Conservation (phyloP, 2,113 vertebrate genomes). For the Martes martes region DNA sequence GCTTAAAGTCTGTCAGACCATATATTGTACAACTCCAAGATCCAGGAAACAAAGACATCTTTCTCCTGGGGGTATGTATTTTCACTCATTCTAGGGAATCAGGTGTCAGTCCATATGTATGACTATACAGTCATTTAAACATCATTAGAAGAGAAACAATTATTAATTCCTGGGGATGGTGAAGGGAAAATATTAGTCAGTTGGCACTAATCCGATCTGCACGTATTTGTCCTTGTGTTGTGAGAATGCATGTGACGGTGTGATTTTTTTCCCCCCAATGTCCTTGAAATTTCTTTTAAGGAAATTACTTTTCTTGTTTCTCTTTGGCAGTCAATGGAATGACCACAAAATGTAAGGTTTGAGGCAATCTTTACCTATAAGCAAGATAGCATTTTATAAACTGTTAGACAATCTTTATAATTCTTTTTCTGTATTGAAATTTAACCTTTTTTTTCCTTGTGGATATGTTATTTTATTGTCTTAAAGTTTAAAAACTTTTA, state of each 20-base stretch:
- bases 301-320: constrained; percentile 24
- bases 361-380: background rate
- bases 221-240: background rate
- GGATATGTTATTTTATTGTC: background rate
- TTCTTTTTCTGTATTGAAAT: background rate
- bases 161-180: constrained; percentile 32
- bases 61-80: constrained; percentile 80
- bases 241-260: constrained; percentile 7
- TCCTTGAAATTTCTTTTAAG: constrained; percentile 38
- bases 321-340: background rate
- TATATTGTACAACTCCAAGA: constrained; percentile 85
- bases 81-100: background rate
- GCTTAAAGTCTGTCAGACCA: constrained; percentile 90
- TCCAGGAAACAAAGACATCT: constrained; percentile 79
- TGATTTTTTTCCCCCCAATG: background rate
- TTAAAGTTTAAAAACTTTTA: constrained; percentile 32
- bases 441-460: background rate
- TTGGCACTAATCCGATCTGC: background rate
- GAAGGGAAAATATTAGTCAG: constrained; percentile 2
- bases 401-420: background rate
- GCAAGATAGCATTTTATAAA: background rate
- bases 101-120: constrained; percentile 13
- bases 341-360: background rate
- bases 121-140: background rate
- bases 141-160: constrained; percentile 24